Percentiles rank a stretch among this genome's conserved stretches.
These are phyloP conservation scores for Trematocara caparti DNA, from an alignment of 2,797 vertebrate genomes.

Conservation along the genomic window DNA sequence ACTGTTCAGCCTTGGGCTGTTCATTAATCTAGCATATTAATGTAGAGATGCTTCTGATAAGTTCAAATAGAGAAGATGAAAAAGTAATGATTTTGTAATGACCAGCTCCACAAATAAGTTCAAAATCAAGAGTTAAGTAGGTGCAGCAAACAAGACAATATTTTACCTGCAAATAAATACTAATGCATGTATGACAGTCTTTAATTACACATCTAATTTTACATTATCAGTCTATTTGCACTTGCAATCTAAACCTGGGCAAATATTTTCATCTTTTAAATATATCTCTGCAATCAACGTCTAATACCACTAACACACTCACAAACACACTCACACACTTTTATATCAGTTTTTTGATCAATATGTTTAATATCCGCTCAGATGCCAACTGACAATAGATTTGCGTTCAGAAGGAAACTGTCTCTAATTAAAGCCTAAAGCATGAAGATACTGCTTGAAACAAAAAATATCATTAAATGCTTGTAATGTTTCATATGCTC, in stretches of 20 bases:
- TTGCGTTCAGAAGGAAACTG: constrained; percentile 6
- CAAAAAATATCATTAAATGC: neutral
- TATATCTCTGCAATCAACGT: neutral
- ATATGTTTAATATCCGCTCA: constrained; percentile 18
- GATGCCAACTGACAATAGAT: neutral
- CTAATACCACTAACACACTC: neutral
- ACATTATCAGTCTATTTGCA: neutral
- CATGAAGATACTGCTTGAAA: neutral
- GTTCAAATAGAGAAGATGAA: neutral
- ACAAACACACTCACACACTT: neutral
- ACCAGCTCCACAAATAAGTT: neutral
- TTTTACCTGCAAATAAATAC: neutral
- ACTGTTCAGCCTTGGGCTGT: neutral
- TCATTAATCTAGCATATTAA: neutral
- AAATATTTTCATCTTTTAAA: neutral
- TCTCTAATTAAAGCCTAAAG: constrained; percentile 38
- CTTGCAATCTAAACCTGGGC: neutral
- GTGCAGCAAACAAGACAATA: neutral
- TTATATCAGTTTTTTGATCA: neutral
- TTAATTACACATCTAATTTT: neutral
- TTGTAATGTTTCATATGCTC: neutral
- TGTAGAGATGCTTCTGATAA: neutral
- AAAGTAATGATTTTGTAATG: neutral
- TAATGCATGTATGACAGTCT: neutral
- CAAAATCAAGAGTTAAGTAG: neutral